A percentile compares a stretch with the other conserved stretches of the same genome.
Conservation (phyloP, 2,888 invertebrate genomes). For the Ennomos erosarius region DNA sequence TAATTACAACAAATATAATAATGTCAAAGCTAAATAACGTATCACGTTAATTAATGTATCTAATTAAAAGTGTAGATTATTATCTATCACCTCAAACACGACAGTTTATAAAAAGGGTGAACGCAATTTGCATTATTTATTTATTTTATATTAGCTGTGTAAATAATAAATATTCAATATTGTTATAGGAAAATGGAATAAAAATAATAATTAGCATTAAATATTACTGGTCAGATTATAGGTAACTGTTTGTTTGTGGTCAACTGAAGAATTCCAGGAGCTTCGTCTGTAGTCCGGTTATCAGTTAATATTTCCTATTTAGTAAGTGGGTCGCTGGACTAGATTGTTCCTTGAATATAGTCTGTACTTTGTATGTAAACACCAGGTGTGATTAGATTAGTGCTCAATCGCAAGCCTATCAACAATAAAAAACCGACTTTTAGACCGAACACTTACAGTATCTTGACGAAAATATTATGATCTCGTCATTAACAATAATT, state of each 20-base stretch:
- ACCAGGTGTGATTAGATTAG: no score
- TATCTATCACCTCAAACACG: conserved; percentile 24
- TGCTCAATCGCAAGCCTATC: no score
- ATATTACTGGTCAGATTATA: no score
- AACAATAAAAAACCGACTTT: no score
- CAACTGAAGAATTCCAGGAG: not conserved
- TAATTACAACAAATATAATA: not conserved
- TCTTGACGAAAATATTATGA: no score
- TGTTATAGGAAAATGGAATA: not conserved
- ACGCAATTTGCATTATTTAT: conserved; percentile 8
- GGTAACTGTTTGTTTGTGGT: conserved; percentile 3
- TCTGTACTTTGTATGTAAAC: no score
- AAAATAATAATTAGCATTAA: no score
- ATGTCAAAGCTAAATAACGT: conserved; percentile 1
- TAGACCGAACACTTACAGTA: no score
- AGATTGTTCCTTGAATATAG: conserved; percentile 10
- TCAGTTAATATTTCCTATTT: no score
- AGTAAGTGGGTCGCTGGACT: not conserved
- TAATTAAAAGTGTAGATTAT: conserved; percentile 31
- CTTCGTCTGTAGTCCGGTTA: not conserved
- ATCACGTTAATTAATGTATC: conserved; percentile 29
- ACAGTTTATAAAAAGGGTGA: conserved; percentile 25
- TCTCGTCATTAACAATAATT: no score
- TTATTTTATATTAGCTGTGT: not conserved
- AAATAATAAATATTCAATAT: not conserved